Conservation (phyloP, 1,140 invertebrate species). For the Drosophila pruinosa region DNA sequence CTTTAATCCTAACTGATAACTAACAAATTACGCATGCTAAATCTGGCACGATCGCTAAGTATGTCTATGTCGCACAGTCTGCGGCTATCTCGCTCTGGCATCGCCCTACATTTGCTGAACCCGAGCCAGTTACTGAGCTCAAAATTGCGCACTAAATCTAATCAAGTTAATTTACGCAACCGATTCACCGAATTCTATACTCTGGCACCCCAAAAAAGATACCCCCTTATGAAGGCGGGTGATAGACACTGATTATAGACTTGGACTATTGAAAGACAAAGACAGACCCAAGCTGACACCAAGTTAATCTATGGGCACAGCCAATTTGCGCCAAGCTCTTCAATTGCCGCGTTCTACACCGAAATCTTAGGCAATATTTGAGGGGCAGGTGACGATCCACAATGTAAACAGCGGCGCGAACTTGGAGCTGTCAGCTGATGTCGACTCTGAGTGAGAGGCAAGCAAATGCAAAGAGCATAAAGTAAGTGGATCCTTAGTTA, state of each 20-base stretch:
- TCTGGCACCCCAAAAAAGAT: conserved; percentile 28
- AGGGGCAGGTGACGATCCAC: conserved; percentile 10
- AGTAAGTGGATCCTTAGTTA: background rate
- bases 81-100: background rate
- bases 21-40: conserved; percentile 42
- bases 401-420: conserved; percentile 9
- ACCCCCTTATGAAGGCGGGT: background rate
- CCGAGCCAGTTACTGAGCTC: conserved; percentile 32
- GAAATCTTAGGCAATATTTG: background rate
- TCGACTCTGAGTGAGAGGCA: background rate
- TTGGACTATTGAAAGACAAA: background rate
- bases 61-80: background rate
- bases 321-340: conserved; percentile 15
- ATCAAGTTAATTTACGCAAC: conserved; percentile 75
- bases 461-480: background rate
- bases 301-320: background rate
- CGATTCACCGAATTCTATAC: conserved; percentile 35
- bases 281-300: conserved; percentile 2
- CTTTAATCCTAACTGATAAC: conserved; percentile 21
- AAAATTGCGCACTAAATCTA: conserved; percentile 75
- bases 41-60: conserved; percentile 13
- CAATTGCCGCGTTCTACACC: conserved; percentile 17
- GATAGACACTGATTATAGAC: background rate
- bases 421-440: conserved; percentile 20
- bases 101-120: conserved; percentile 33